Percentiles rank a stretch among this genome's conserved stretches.
phyloP scores from a whole-genome alignment of 2,888 invertebrate species.

The Brachycybe producta region DNA sequence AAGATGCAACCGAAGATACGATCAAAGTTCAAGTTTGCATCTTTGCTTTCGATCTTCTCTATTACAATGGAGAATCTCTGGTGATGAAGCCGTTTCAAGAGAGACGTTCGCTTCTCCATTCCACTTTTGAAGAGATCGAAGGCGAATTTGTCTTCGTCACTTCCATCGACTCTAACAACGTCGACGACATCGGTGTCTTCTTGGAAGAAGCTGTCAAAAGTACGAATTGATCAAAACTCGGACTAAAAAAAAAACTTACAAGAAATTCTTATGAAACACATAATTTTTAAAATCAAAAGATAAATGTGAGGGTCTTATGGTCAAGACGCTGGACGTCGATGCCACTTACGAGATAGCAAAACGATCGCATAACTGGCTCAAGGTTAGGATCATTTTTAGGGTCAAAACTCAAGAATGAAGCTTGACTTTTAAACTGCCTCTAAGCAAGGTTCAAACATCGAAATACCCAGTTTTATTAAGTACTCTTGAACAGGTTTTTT shows the following conservation, averaged over 20 bases:
- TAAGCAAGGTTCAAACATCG: background rate
- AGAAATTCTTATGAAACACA: no score
- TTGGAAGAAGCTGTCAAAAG: constrained; percentile 86
- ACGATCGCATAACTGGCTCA: constrained; percentile 84
- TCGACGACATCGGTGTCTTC: constrained; percentile 87
- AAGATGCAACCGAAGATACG: constrained; percentile 60
- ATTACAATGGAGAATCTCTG: constrained; percentile 72
- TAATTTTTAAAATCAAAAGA: constrained; percentile 47
- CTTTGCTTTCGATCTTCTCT: constrained; percentile 90
- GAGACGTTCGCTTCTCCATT: constrained; percentile 56
- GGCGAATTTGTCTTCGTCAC: constrained; percentile 85
- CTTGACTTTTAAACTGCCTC: background rate
- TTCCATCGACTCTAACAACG: constrained; percentile 60
- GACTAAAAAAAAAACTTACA: no score
- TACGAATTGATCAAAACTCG: no score
- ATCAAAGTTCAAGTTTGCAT: constrained; percentile 86
- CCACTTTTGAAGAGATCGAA: constrained; percentile 49
- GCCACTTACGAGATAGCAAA: constrained; percentile 96
- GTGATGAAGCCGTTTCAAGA: constrained; percentile 61
- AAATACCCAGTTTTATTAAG: no score
- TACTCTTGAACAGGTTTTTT: no score
- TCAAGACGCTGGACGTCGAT: constrained; percentile 77
- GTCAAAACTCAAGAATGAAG: background rate
- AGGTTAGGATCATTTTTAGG: constrained; percentile 32
- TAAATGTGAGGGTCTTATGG: constrained; percentile 98